These are phyloP conservation scores for Zaprionus gabonicus DNA, from an alignment of 1,140 invertebrate species.

Conservation along the genomic window DNA sequence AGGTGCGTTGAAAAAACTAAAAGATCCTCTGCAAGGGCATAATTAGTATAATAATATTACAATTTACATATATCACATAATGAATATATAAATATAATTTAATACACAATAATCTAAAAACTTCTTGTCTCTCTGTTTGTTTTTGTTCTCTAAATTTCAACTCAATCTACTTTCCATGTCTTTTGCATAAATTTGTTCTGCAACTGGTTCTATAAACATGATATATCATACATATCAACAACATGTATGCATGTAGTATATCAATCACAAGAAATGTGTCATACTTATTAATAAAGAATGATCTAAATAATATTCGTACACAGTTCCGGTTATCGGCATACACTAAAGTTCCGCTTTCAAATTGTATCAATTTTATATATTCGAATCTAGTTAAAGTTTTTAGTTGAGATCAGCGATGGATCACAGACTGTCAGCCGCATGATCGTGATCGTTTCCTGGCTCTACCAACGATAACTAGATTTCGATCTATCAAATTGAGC, in stretches of 20 bases:
- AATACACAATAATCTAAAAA: too few species aligned
- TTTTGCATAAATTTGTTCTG: not conserved
- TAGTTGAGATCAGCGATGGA: not conserved
- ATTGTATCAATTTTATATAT: not conserved
- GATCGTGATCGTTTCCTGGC: slow-evolving; percentile 2
- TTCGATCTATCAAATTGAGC: slow-evolving; percentile 19
- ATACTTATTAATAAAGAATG: slow-evolving; percentile 1
- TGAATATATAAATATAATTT: too few species aligned
- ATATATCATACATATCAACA: not conserved
- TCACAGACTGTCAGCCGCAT: not conserved
- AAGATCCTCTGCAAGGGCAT: too few species aligned
- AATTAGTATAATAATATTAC: too few species aligned
- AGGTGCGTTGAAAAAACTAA: too few species aligned
- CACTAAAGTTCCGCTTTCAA: not conserved
- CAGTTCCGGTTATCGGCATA: not conserved
- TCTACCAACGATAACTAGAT: slow-evolving; percentile 16
- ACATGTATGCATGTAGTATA: not conserved
- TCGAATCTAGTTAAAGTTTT: not conserved
- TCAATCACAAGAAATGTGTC: not conserved
- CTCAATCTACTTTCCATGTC: too few species aligned
- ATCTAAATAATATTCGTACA: not conserved
- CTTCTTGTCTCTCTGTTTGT: too few species aligned
- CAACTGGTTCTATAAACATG: not conserved
- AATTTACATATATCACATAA: too few species aligned
- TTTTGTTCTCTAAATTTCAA: not conserved